These are phyloP conservation scores for Megaceryle torquata DNA, from an alignment of 2,113 vertebrate genomes.

Conservation along the genomic window DNA sequence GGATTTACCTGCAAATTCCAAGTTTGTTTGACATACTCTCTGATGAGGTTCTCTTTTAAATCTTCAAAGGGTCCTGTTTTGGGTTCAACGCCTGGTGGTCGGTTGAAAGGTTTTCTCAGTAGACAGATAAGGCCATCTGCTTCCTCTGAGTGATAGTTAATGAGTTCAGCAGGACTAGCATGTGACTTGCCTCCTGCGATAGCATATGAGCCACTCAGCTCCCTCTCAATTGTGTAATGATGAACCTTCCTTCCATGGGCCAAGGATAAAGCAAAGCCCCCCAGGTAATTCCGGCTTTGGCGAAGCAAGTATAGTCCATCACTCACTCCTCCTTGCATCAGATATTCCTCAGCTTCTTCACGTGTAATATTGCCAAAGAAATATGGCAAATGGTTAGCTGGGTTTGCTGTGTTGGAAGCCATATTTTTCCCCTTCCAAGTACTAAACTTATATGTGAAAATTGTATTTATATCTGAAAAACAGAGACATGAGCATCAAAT, in stretches of 20 bases:
- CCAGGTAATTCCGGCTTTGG: slow-evolving; percentile 93
- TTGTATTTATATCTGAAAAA: not conserved
- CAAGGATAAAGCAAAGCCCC: slow-evolving; percentile 90
- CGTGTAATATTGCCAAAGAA: slow-evolving; percentile 97
- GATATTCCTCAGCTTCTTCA: slow-evolving; percentile 89
- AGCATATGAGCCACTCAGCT: slow-evolving; percentile 85
- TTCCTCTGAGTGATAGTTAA: slow-evolving; percentile 89
- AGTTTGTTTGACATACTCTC: slow-evolving; percentile 89
- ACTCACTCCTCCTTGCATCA: slow-evolving; percentile 79
- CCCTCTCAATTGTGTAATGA: slow-evolving; percentile 94
- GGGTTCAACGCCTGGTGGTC: slow-evolving; percentile 86
- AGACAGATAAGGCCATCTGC: slow-evolving; percentile 88
- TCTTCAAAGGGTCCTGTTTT: slow-evolving; percentile 94
- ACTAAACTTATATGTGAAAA: not conserved
- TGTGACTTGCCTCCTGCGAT: slow-evolving; percentile 90
- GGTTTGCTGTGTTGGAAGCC: slow-evolving; percentile 69
- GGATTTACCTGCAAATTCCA: slow-evolving; percentile 90
- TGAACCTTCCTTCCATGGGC: slow-evolving; percentile 78
- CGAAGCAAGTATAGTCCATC: slow-evolving; percentile 88
- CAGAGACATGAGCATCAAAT: not conserved
- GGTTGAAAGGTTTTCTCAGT: slow-evolving; percentile 84
- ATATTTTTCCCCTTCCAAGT: not conserved
- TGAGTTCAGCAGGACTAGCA: slow-evolving; percentile 82
- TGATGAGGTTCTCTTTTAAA: slow-evolving; percentile 91
- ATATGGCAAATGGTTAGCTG: slow-evolving; percentile 80